phyloP scores from a whole-genome alignment of 2,113 vertebrate genomes.

The Chamaetylas fuelleborni region DNA sequence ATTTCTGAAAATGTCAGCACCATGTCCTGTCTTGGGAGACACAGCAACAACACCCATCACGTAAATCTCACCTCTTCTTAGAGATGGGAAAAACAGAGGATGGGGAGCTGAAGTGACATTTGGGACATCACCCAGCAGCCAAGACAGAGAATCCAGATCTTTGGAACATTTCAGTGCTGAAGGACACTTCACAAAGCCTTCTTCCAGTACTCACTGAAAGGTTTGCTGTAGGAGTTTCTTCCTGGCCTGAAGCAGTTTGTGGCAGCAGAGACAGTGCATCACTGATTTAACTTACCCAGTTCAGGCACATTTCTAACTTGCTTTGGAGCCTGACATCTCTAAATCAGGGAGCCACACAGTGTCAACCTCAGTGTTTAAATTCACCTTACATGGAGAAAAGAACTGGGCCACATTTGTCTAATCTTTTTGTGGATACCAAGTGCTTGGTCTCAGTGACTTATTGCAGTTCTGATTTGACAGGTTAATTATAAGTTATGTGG shows the following conservation, averaged over 20 bases:
- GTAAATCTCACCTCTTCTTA: not conserved
- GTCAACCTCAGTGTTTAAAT: not conserved
- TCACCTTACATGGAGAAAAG: not conserved
- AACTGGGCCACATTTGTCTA: not conserved
- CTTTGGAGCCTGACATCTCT: not conserved
- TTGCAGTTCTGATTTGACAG: not conserved
- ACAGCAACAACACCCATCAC: not conserved
- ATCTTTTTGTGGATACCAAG: not conserved
- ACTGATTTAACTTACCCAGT: not conserved
- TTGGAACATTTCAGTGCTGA: not conserved
- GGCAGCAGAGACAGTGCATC: not conserved
- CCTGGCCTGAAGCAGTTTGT: not conserved
- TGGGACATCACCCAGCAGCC: not conserved
- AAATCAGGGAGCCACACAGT: not conserved
- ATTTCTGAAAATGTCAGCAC: not conserved
- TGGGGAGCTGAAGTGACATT: not conserved
- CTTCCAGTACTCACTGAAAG: not conserved
- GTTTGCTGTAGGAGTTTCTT: not conserved
- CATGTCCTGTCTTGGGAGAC: not conserved
- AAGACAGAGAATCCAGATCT: not conserved
- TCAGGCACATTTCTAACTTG: not conserved
- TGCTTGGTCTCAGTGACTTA: not conserved
- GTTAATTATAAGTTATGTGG: slow-evolving; percentile 1
- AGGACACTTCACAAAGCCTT: not conserved
- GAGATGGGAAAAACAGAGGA: not conserved